phyloP scores from a whole-genome alignment of 2,113 vertebrate species.

The Coptodon rendalli region DNA sequence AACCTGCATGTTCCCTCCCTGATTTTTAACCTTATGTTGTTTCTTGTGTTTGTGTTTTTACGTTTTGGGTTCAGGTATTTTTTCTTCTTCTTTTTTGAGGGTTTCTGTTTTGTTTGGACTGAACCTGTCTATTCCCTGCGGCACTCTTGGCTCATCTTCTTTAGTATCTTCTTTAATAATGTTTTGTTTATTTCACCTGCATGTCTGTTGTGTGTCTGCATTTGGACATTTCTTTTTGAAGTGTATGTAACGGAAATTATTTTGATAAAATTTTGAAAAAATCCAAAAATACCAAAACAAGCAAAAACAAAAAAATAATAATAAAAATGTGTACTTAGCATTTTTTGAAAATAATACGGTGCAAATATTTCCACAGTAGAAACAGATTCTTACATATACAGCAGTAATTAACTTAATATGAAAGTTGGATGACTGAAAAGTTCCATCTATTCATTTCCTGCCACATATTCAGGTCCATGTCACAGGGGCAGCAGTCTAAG shows the following conservation, averaged over 20 bases:
- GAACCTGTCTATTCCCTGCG: not conserved
- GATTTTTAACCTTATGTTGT: not conserved
- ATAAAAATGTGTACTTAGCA: too few relatives aligned
- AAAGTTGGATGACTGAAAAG: not conserved
- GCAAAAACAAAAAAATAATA: not conserved
- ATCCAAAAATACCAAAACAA: accelerated
- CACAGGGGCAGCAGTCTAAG: not conserved
- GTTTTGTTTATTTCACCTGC: not conserved
- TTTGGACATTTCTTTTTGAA: not conserved
- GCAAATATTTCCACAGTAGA: not conserved
- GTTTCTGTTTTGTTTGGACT: not conserved
- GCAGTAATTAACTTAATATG: not conserved
- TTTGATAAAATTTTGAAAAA: not conserved
- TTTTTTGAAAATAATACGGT: not conserved
- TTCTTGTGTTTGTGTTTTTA: not conserved
- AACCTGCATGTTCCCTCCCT: not conserved
- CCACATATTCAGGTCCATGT: not conserved
- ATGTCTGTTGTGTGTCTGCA: not conserved
- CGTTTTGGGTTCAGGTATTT: not conserved
- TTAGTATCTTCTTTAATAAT: not conserved
- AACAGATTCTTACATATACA: not conserved
- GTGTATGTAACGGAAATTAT: not conserved
- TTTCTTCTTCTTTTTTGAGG: not conserved
- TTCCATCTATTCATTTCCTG: not conserved
- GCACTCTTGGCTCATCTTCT: not conserved